Percentiles rank a stretch among this genome's conserved stretches.
phyloP scores from a whole-genome alignment of 2,888 invertebrate genomes.

The Coremacera marginata region DNA sequence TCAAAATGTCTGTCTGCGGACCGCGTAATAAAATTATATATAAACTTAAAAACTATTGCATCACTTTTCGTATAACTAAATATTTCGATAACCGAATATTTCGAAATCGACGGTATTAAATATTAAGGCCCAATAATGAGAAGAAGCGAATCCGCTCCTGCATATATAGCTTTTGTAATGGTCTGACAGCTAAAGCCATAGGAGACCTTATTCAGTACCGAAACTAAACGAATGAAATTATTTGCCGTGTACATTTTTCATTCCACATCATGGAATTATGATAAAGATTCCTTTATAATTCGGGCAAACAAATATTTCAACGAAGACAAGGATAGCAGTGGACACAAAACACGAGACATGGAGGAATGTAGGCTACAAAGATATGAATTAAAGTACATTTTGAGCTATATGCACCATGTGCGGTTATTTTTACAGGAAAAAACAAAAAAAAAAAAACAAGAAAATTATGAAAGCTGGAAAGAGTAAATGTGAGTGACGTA shows the following conservation, averaged over 20 bases:
- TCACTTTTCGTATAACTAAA: too few relatives aligned
- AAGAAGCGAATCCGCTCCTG: not conserved
- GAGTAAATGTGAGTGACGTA: not conserved
- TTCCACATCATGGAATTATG: not conserved
- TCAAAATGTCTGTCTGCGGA: too few relatives aligned
- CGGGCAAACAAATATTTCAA: too few relatives aligned
- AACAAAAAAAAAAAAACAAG: not conserved
- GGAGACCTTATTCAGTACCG: slow-evolving; percentile 40
- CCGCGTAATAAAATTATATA: too few relatives aligned
- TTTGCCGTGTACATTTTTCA: not conserved
- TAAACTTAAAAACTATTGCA: too few relatives aligned
- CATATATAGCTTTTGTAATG: not conserved
- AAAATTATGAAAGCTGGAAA: not conserved
- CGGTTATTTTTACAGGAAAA: not conserved
- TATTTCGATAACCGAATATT: too few relatives aligned
- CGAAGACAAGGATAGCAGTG: too few relatives aligned
- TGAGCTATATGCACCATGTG: not conserved
- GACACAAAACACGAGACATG: too few relatives aligned
- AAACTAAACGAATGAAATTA: not conserved
- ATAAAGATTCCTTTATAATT: not conserved
- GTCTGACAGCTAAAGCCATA: slow-evolving; percentile 59
- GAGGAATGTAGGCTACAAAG: too few relatives aligned
- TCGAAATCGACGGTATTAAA: too few relatives aligned
- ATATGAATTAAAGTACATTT: too few relatives aligned
- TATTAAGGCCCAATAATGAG: too few relatives aligned